Conservation (phyloP, 2,888 invertebrate species). For the Cataglyphis livida region DNA sequence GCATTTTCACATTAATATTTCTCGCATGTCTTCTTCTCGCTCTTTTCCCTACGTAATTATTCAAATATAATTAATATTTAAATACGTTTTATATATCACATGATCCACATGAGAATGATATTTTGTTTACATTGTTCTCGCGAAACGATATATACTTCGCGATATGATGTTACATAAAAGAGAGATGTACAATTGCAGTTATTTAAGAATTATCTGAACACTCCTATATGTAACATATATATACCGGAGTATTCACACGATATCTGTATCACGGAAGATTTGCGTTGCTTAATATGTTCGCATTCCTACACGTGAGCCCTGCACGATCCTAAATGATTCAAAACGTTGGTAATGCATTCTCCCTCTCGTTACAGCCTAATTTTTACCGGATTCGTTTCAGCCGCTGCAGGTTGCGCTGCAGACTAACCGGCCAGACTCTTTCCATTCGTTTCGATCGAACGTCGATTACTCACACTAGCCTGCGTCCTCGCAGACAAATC, state of each 20-base stretch:
- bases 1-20: not conserved
- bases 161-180: not conserved
- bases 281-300: conserved; percentile 32
- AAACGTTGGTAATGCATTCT: conserved; percentile 76
- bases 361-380: conserved; percentile 64
- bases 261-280: conserved; percentile 21
- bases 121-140: not conserved
- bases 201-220: conserved; percentile 33
- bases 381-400: conserved; percentile 72
- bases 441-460: conserved; percentile 67
- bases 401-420: conserved; percentile 58
- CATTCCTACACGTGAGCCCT: conserved; percentile 37
- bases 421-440: conserved; percentile 67
- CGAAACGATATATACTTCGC: not conserved
- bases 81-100: not conserved
- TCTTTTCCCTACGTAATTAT: not conserved
- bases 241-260: not conserved
- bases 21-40: not conserved
- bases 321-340: conserved; percentile 70
- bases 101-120: not conserved
- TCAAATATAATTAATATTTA: conserved; percentile 1
- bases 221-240: not conserved
- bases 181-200: conserved; percentile 4
- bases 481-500: conserved; percentile 68
- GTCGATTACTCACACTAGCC: conserved; percentile 61